Evolutionary conservation across 2,888 invertebrate genomes (phyloP).

Genomic region (Dicycla oo): DNA sequence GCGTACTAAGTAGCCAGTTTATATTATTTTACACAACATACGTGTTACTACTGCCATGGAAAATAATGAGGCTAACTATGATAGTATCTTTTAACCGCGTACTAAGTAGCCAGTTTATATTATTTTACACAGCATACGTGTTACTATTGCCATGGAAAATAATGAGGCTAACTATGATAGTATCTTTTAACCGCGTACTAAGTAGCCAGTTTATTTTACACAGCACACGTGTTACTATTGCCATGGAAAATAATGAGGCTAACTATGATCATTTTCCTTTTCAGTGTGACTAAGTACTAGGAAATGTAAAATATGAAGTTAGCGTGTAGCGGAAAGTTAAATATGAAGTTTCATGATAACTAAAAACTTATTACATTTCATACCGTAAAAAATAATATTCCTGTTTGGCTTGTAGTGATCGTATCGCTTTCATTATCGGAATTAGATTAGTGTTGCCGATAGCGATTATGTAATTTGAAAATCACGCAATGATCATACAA

Average conservation of each 20-base stretch:
- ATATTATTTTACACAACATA: too few species aligned
- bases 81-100: too few species aligned
- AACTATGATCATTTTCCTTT: background rate
- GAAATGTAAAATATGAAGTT: constrained; percentile 5
- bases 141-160: background rate
- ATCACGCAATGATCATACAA: background rate
- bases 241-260: background rate
- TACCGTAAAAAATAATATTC: constrained; percentile 1
- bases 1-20: too few species aligned
- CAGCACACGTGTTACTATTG: background rate
- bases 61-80: too few species aligned
- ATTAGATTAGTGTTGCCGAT: constrained; percentile 15
- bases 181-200: background rate
- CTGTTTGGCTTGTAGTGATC: constrained; percentile 5
- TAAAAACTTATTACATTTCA: background rate
- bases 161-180: background rate
- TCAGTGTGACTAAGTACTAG: background rate
- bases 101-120: background rate
- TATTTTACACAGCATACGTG: background rate
- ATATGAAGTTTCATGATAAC: background rate
- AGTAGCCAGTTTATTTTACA: background rate
- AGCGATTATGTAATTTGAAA: constrained; percentile 27
- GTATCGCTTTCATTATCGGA: constrained; percentile 13
- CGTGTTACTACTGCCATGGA: too few species aligned
- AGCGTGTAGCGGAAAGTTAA: background rate